Base-by-base conservation (phyloP, 2,888 invertebrate species). In the Tigriopus californicus region DNA sequence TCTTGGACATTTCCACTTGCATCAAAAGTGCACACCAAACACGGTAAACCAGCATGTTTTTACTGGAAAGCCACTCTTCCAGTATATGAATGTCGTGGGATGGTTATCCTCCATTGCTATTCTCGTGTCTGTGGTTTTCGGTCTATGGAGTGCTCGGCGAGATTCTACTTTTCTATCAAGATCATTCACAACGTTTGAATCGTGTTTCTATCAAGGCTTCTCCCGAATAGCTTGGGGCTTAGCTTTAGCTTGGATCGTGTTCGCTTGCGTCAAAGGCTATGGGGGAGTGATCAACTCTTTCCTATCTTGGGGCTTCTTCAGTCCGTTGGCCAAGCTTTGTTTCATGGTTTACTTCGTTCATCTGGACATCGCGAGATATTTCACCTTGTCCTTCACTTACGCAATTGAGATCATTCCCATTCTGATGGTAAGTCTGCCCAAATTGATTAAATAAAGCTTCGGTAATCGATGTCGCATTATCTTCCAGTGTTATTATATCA, bases 241-340 rank as follows among this genome's bases (percentile, higher is more conserved):
- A 3, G 77, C 78, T 0, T 77, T 80, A 51, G 80, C 79, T 2
- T 83, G 83, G 83, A 80, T 86, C 62, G 80, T 83, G n/a, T 70
- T 82, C 58, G 78, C 79, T 0, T 81, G 81, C 65, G 80, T 80
- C 70, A 81, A 80, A 13, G 79, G 59, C 5, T 59, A 59, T 59
- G 59, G 59, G n/a, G 59, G 59, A 65, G 70, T 72, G 64, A 62
- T 80, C 2, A 77, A 76, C 13, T 68, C 69, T 61, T 62, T 79
- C 46, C 75, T 79, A 54, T 75, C 78, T 10, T 78, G 78, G 76
- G 75, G 71, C 64, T 76, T 78, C 51, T 82, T 80, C 66, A 72
- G 77, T 64, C 71, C 82, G 10, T 77, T 78, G 65, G 81, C 82
- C 11, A 77, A 79, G 66, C 71, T 82, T n/a, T 81, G 81, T 41